Evolutionary conservation across 2,113 vertebrate species (phyloP), one percentile per base, ranked within the genome.

Genomic region (Prinia subflava): DNA sequence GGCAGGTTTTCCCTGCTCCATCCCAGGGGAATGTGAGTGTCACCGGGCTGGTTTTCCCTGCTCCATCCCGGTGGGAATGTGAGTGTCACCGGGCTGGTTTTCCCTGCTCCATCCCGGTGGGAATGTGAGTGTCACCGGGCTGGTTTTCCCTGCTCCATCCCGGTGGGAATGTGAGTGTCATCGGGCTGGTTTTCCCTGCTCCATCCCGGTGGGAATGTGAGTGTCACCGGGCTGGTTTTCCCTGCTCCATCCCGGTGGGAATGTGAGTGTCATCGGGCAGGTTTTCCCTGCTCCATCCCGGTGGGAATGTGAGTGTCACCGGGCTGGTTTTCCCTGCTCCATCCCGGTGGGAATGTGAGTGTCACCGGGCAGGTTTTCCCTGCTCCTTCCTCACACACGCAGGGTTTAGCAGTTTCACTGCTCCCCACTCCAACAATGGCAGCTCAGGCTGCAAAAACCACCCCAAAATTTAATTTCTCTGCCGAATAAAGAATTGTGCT

Each of bases 261-360:
- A 6, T 12, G 9, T 11, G 7, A 6, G 14, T 10, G 20, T 5
- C 17, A 2, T 9, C 0, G 8, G 55, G 20, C 25, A 15, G 44
- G 20, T 8, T 76, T 44, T 31, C 35, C 62, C 55, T 25, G 42
- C 4, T 2, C 39, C 24, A 14, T 39, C 68, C 46, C 2, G 1
- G 0, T 3, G 5, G 47, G 3, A 21, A 7, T 7, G 7, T 5
- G 11, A 6, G 23, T 19, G 42, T 8, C 27, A 1, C 9, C 0
- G 2, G n/a, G 18, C 35, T 10, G 30, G 30, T 5, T 41, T 44
- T 33, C 49, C 62, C 53, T 17, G 28, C 1, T 0, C 47, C 18
- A 13, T 52, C 49, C 31, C 5, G 1, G 0, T 5, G 3, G 25
- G 5, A 16, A 7, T 5, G 7, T 8, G 17, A 8, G 9, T 20